Evolutionary conservation across 2,888 invertebrate species (phyloP).

Genomic region (Axea sp.): DNA sequence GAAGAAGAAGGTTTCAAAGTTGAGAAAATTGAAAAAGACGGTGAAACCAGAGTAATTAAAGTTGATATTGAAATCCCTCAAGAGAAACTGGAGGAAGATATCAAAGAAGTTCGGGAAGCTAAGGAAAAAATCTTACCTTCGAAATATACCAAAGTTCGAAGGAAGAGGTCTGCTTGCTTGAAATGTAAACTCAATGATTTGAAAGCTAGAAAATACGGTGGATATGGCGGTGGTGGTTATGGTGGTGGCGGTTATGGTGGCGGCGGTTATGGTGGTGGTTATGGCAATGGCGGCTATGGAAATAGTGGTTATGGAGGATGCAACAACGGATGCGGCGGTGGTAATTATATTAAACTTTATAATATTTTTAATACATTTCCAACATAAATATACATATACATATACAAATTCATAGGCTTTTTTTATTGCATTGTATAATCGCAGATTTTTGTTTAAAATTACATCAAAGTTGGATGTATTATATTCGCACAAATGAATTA

Average conservation of each 20-base stretch:
- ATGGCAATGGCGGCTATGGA: conserved; percentile 48
- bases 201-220: conserved; percentile 42
- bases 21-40: conserved; percentile 68
- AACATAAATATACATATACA: too few relatives aligned
- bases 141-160: conserved; percentile 68
- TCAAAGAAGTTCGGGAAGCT: conserved; percentile 33
- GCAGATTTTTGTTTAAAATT: too few relatives aligned
- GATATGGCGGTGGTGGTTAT: conserved; percentile 50
- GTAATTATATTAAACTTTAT: too few relatives aligned
- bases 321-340: background rate
- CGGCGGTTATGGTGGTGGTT: conserved; percentile 57
- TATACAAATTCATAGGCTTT: too few relatives aligned
- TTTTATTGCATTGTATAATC: too few relatives aligned
- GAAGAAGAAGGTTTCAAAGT: conserved; percentile 71
- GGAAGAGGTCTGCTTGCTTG: conserved; percentile 69
- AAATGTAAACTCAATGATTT: conserved; percentile 66
- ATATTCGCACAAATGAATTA: too few relatives aligned
- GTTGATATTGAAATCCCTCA: conserved; percentile 66
- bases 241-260: conserved; percentile 53
- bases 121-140: conserved; percentile 37
- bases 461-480: too few relatives aligned
- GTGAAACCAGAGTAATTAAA: conserved; percentile 68
- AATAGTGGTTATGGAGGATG: conserved; percentile 9
- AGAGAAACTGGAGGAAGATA: conserved; percentile 49
- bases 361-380: too few relatives aligned